Conservation (phyloP, 2,888 invertebrate genomes). For the Anagyrus pseudococci region DNA sequence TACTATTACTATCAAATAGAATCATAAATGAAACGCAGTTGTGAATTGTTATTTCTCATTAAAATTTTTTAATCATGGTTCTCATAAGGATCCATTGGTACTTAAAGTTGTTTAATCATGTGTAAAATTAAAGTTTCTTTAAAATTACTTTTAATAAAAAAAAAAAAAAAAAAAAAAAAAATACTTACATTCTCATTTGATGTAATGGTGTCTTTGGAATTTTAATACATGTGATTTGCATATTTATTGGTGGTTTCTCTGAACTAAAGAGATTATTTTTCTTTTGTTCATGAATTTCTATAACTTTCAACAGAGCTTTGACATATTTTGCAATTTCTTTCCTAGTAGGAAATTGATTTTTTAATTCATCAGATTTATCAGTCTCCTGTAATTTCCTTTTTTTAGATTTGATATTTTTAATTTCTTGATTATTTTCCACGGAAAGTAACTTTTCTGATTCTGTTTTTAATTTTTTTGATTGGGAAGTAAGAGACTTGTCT, state of each 20-base stretch:
- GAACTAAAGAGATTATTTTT: slow-evolving; percentile 65
- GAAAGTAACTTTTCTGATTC: not conserved
- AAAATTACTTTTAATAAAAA: not conserved
- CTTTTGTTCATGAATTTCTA: slow-evolving; percentile 50
- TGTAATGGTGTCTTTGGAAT: slow-evolving; percentile 69
- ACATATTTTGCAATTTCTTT: slow-evolving; percentile 54
- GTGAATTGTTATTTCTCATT: slow-evolving; percentile 36
- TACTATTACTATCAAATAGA: slow-evolving; percentile 1
- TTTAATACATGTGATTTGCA: slow-evolving; percentile 71
- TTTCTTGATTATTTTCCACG: slow-evolving; percentile 27
- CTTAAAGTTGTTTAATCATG: slow-evolving; percentile 50
- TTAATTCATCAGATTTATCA: slow-evolving; percentile 11
- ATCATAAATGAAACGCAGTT: not conserved
- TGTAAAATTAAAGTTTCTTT: slow-evolving; percentile 26
- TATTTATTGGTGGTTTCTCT: slow-evolving; percentile 65
- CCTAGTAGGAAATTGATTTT: slow-evolving; percentile 16
- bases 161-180: slow-evolving; percentile 3
- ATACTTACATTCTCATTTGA: slow-evolving; percentile 70
- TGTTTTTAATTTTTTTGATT: slow-evolving; percentile 3
- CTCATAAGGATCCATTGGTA: slow-evolving; percentile 57
- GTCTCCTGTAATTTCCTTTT: slow-evolving; percentile 15
- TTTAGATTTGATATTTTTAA: slow-evolving; percentile 25
- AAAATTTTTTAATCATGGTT: slow-evolving; percentile 45
- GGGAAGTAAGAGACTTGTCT: too few relatives aligned
- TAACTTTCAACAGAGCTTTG: slow-evolving; percentile 55